A percentile compares a stretch with the other conserved stretches of the same genome.
Evolutionary conservation across 30 jellyfish, hydroid and myxozoan genomes (phyloP).

Genomic region (Turritopsis dohrnii): DNA sequence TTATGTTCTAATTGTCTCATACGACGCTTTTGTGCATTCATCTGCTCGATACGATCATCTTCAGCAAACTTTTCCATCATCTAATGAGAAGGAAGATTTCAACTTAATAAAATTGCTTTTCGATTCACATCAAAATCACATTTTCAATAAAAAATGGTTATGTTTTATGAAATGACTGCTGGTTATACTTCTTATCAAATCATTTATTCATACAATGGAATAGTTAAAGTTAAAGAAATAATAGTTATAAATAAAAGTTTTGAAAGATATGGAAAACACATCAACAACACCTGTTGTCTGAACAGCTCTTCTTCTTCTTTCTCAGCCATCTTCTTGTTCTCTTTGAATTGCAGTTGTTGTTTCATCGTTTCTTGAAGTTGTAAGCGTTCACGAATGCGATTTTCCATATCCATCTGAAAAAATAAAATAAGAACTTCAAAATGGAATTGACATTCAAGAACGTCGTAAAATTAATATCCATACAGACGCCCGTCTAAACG

Average conservation of each 20-base stretch:
- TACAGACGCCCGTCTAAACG: no score
- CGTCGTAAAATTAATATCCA: no score
- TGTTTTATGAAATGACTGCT: no score
- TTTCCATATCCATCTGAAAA: constrained; percentile 51
- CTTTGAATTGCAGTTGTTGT: constrained; percentile 62
- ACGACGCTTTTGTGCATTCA: constrained; percentile 95
- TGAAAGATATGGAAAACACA: neutral
- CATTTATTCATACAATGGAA: no score
- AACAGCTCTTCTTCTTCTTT: constrained; percentile 83
- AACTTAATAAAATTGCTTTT: no score
- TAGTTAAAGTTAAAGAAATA: no score
- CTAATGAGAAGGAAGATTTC: constrained; percentile 15
- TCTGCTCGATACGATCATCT: constrained; percentile 95
- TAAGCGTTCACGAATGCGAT: constrained; percentile 66
- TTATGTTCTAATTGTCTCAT: constrained; percentile 92
- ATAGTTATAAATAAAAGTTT: no score
- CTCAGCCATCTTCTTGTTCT: constrained; percentile 55
- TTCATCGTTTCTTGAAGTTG: constrained; percentile 62
- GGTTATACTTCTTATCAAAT: no score
- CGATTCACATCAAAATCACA: neutral
- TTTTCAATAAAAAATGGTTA: no score
- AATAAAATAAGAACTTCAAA: neutral
- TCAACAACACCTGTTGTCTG: constrained; percentile 56
- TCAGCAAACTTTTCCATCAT: constrained; percentile 88
- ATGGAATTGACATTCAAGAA: neutral